phyloP scores from a whole-genome alignment of 2,797 vertebrate genomes.

The Cossypha polioptera region DNA sequence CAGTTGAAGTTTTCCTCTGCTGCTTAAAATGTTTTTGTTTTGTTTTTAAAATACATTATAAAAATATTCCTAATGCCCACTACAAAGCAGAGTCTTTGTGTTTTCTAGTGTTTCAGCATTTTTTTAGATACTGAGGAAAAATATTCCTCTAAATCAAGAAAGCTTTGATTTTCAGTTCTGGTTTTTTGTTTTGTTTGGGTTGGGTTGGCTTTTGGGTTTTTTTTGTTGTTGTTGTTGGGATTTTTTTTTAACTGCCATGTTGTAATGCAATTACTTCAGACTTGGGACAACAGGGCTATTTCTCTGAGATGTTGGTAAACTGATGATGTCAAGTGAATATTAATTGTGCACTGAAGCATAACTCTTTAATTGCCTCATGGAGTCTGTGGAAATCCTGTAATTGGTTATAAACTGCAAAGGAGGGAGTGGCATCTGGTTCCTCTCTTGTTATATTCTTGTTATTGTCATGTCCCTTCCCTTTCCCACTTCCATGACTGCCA shows the following conservation, averaged over 20 bases:
- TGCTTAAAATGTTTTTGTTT: neutral
- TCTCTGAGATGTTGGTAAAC: conserved; percentile 36
- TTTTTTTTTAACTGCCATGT: neutral
- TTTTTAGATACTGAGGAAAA: neutral
- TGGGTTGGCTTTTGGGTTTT: fast-evolving
- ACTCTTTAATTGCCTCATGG: conserved; percentile 59
- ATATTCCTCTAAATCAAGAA: neutral
- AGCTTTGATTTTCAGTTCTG: neutral
- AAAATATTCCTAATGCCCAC: neutral
- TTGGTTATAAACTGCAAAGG: neutral
- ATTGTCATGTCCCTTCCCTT: neutral
- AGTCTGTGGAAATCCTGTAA: conserved; percentile 8
- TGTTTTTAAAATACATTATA: neutral
- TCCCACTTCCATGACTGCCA: neutral
- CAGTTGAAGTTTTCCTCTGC: neutral
- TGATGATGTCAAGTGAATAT: conserved; percentile 63
- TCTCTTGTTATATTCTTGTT: neutral
- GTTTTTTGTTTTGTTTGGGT: neutral
- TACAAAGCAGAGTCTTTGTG: neutral
- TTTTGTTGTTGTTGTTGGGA: neutral
- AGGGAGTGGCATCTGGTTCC: neutral
- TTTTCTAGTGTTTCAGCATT: neutral
- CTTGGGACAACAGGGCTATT: neutral
- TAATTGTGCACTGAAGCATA: conserved; percentile 58
- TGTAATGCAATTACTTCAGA: conserved; percentile 30